These are phyloP conservation scores for Whitmania pigra DNA, from an alignment of 1,140 invertebrate genomes.

Conservation along the genomic window DNA sequence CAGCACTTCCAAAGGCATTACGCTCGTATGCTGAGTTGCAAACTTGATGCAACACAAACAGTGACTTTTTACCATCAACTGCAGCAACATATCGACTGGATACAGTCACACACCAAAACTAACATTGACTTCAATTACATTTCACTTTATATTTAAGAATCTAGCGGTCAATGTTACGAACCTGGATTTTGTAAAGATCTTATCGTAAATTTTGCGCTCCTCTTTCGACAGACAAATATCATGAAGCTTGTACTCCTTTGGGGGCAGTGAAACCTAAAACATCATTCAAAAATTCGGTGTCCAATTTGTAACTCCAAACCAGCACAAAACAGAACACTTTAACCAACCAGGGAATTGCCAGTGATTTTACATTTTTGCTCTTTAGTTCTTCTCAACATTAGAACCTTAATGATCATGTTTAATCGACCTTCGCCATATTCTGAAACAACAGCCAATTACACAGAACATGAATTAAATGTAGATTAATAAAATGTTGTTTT, in stretches of 20 bases:
- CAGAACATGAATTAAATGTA: too few relatives aligned
- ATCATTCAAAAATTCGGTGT: background rate
- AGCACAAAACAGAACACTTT: background rate
- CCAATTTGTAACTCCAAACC: background rate
- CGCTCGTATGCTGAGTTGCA: background rate
- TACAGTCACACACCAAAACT: too few relatives aligned
- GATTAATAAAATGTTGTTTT: too few relatives aligned
- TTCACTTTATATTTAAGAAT: background rate
- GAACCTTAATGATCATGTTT: constrained; percentile 60
- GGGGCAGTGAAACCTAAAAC: background rate
- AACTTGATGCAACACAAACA: too few relatives aligned
- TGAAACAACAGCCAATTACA: background rate
- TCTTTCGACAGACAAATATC: constrained; percentile 49
- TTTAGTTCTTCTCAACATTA: constrained; percentile 74
- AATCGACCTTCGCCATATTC: constrained; percentile 44
- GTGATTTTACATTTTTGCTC: constrained; percentile 48
- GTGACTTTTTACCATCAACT: too few relatives aligned
- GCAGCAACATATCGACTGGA: too few relatives aligned
- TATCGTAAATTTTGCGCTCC: constrained; percentile 60
- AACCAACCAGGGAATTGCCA: constrained; percentile 33
- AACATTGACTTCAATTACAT: background rate
- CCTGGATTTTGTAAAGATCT: constrained; percentile 38
- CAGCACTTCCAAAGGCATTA: background rate
- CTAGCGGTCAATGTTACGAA: constrained; percentile 22
- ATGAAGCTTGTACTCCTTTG: constrained; percentile 23